Conservation (phyloP, 2,888 invertebrate genomes). For the Tipula unca region DNA sequence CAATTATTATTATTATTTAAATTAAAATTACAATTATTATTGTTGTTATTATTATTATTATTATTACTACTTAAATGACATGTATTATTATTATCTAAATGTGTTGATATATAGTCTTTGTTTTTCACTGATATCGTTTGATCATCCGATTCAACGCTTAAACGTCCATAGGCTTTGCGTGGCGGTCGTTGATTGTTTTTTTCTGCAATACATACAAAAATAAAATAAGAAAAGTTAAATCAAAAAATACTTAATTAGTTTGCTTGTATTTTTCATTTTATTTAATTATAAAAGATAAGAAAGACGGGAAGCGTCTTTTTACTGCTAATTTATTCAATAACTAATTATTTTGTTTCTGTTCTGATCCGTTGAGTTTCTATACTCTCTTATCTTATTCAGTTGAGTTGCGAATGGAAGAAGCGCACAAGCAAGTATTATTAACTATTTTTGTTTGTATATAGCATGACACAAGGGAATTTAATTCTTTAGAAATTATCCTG, state of each 20-base stretch:
- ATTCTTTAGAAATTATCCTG: not conserved
- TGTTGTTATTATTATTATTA: slow-evolving; percentile 19
- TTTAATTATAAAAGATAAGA: not conserved
- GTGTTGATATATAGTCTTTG: slow-evolving; percentile 27
- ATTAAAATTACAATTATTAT: not conserved
- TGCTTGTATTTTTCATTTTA: not conserved
- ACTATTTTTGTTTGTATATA: not conserved
- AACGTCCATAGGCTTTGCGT: slow-evolving; percentile 40
- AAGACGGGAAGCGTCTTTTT: not conserved
- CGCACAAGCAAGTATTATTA: not conserved
- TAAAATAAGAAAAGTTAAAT: slow-evolving; percentile 23
- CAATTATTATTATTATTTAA: slow-evolving; percentile 18
- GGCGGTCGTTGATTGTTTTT: slow-evolving; percentile 41
- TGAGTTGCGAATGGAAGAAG: not conserved
- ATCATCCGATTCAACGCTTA: slow-evolving; percentile 40
- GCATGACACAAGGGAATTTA: not conserved
- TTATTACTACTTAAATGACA: slow-evolving; percentile 17
- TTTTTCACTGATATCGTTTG: not conserved
- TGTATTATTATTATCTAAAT: slow-evolving; percentile 19
- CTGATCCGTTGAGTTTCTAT: not conserved
- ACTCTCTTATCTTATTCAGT: not conserved
- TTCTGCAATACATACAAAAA: slow-evolving; percentile 30
- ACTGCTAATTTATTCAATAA: not conserved
- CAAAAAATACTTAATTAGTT: not conserved
- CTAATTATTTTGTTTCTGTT: not conserved